Evolutionary conservation across 2,888 invertebrate species (phyloP), one percentile per base, ranked within the genome.

Genomic region (Gandaritis pyraliata): DNA sequence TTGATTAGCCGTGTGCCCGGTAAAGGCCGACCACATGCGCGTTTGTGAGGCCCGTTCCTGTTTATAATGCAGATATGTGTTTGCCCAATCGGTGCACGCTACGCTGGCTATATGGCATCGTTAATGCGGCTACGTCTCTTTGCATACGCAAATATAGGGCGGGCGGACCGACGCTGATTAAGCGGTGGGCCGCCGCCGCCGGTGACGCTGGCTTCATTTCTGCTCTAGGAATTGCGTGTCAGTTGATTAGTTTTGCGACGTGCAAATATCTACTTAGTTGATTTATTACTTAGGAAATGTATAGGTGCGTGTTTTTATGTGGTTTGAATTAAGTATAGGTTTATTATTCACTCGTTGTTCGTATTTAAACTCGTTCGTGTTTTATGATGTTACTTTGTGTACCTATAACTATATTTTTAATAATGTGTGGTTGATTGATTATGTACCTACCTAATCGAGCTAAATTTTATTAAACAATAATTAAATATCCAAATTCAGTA

Each of bases 51-150:
- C 85, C 83, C 86, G 87, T 86, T 84, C 86, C 88, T 92, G 92
- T 92, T 92, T 92, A 92, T 92, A 92, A 92, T 92, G 92, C 92
- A 92, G 92, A 93, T 93, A 92, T 92, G 90, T 92, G 92, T 92
- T 91, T 91, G 92, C 91, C 88, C 90, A 91, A 91, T 92, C 90
- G 88, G 85, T 87, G 89, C 90, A 91, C 86, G 92, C 87, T 90
- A 87, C 87, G 90, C 87, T 88, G 90, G 88, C 88, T 92, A 92
- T 92, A 92, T 92, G 90, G 91, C 92, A 92, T 92, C 89, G 91
- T 89, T 92, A 92, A 92, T 92, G 90, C 80, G 90, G 87, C 89
- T 84, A 79, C 83, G 87, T 87, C 91, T 92, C 92, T 93, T 93
- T 93, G 92, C 92, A 93, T 92, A 92, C 88, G 91, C 90, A 92